These are phyloP conservation scores for Acrocephalus arundinaceus DNA, from an alignment of 2,113 vertebrate genomes.

Conservation along the genomic window DNA sequence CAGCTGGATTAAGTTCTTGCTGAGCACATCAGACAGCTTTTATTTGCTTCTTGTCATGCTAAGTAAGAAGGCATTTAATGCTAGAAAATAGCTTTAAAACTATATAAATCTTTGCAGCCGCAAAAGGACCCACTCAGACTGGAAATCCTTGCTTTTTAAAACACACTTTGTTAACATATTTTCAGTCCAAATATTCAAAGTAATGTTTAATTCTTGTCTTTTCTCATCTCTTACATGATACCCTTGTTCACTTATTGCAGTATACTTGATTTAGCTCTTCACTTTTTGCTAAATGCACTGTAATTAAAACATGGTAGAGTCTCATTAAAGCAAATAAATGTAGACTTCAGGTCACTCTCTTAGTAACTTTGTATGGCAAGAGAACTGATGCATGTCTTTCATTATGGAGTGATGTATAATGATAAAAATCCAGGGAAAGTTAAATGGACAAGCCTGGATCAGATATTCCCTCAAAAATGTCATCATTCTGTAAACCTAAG, in stretches of 20 bases:
- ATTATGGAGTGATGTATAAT: neutral
- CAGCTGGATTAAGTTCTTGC: conserved; percentile 33
- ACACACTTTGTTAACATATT: neutral
- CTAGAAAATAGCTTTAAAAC: conserved; percentile 5
- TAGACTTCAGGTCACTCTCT: neutral
- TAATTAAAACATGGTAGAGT: neutral
- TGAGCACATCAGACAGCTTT: neutral
- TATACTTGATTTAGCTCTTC: neutral
- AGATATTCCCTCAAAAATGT: neutral
- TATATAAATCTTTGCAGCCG: neutral
- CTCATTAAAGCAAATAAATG: neutral
- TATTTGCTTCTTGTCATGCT: conserved; percentile 8
- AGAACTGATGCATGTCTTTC: neutral
- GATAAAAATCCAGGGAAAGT: neutral
- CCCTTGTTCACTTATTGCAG: neutral
- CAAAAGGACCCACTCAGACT: neutral
- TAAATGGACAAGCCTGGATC: neutral
- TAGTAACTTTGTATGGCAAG: neutral
- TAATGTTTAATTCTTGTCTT: neutral
- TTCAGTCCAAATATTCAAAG: neutral
- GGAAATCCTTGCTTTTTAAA: neutral
- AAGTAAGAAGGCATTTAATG: conserved; percentile 9
- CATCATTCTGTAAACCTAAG: neutral
- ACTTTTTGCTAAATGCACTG: neutral
- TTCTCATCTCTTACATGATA: neutral